phyloP scores from a whole-genome alignment of 2,888 invertebrate species.

The Xestia sexstrigata region DNA sequence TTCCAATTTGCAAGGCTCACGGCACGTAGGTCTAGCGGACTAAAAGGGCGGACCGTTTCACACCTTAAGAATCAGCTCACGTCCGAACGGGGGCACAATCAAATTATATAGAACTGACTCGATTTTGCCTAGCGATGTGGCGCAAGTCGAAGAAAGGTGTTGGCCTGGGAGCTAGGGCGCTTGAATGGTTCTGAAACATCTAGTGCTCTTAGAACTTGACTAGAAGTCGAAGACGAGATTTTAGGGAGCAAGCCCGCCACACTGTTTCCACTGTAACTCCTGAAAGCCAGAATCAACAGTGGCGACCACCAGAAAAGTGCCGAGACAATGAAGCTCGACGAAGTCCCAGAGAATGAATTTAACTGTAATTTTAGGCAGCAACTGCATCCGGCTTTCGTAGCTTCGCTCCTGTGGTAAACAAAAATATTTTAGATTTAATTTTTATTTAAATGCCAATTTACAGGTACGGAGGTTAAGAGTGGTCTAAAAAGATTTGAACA shows the following conservation, averaged over 20 bases:
- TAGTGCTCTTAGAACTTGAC: background rate
- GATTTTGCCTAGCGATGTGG: constrained; percentile 60
- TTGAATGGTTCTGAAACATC: background rate
- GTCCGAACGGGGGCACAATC: constrained; percentile 64
- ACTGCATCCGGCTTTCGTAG: background rate
- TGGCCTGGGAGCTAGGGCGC: background rate
- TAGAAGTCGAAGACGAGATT: background rate
- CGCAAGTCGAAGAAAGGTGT: constrained; percentile 42
- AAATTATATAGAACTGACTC: constrained; percentile 69
- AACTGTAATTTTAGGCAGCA: no score
- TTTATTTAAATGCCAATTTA: background rate
- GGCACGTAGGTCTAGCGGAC: constrained; percentile 56
- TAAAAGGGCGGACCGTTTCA: constrained; percentile 54
- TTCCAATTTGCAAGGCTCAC: constrained; percentile 53
- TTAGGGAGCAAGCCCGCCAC: background rate
- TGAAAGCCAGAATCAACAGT: no score
- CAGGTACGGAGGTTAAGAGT: background rate
- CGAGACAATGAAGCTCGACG: no score
- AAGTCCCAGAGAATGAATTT: no score
- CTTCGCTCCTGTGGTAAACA: background rate
- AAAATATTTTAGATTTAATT: background rate
- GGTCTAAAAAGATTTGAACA: background rate
- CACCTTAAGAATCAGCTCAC: constrained; percentile 66
- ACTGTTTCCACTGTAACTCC: no score
- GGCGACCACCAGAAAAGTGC: no score